Conservation (phyloP, 2,888 invertebrate genomes). For the Watsonalla binaria region DNA sequence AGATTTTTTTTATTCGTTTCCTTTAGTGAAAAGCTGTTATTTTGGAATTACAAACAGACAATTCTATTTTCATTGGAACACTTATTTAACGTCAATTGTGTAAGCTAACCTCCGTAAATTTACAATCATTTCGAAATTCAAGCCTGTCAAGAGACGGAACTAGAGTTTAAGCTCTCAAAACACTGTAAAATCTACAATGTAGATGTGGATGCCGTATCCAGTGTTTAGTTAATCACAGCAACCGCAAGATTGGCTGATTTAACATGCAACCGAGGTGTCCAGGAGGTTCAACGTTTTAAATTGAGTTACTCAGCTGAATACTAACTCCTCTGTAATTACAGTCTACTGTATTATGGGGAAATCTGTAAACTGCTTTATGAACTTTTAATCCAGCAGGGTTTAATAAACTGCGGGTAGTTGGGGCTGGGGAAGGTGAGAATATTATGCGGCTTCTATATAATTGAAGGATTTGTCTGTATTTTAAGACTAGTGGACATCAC, state of each 20-base stretch:
- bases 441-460: not conserved
- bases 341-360: slow-evolving; percentile 18
- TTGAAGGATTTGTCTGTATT: slow-evolving; percentile 1
- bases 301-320: slow-evolving; percentile 61
- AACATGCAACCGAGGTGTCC: slow-evolving; percentile 70
- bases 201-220: slow-evolving; percentile 23
- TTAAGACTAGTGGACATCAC: too few relatives aligned
- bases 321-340: slow-evolving; percentile 51
- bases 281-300: slow-evolving; percentile 65
- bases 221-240: slow-evolving; percentile 18
- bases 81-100: too few relatives aligned
- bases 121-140: too few relatives aligned
- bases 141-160: too few relatives aligned
- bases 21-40: too few relatives aligned
- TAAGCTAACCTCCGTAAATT: too few relatives aligned
- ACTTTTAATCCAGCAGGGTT: not conserved
- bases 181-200: not conserved
- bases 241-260: slow-evolving; percentile 54
- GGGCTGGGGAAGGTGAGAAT: not conserved
- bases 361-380: not conserved
- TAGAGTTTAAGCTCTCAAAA: too few relatives aligned
- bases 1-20: too few relatives aligned
- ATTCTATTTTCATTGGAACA: too few relatives aligned
- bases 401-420: slow-evolving; percentile 1
- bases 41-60: too few relatives aligned